Evolutionary conservation across 2,797 vertebrate species (phyloP).

Genomic region (Falco berigora): DNA sequence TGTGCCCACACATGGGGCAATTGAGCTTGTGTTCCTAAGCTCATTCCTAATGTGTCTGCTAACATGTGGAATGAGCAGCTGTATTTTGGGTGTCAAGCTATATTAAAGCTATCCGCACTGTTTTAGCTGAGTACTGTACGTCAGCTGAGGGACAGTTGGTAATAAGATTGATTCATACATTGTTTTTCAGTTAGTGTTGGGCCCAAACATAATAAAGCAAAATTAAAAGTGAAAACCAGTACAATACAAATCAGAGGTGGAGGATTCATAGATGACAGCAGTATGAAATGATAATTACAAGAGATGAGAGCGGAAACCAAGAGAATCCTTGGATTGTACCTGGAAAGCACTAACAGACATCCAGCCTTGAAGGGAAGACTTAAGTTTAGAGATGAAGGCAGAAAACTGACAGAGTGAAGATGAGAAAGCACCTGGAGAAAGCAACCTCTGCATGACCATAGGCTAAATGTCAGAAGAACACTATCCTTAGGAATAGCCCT

Average conservation of each 20-base stretch:
- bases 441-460: neutral
- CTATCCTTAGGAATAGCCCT: neutral
- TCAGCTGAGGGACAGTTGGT: neutral
- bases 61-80: constrained; percentile 5
- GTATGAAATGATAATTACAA: neutral
- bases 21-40: neutral
- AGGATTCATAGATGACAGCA: neutral
- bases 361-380: neutral
- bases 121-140: neutral
- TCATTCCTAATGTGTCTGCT: neutral
- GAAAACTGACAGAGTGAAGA: neutral
- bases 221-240: neutral
- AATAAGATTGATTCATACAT: neutral
- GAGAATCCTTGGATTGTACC: neutral
- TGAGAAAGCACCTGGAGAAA: neutral
- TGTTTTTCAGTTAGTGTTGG: neutral
- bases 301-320: neutral
- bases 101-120: neutral
- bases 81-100: neutral
- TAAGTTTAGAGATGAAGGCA: neutral
- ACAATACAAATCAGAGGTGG: neutral
- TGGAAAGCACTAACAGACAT: neutral
- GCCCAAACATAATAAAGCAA: neutral
- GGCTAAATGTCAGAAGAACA: neutral
- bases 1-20: neutral